Evolutionary conservation across 2,888 invertebrate species (phyloP), one percentile per base, ranked within the genome.

Genomic region (Orchesellides sinensis): DNA sequence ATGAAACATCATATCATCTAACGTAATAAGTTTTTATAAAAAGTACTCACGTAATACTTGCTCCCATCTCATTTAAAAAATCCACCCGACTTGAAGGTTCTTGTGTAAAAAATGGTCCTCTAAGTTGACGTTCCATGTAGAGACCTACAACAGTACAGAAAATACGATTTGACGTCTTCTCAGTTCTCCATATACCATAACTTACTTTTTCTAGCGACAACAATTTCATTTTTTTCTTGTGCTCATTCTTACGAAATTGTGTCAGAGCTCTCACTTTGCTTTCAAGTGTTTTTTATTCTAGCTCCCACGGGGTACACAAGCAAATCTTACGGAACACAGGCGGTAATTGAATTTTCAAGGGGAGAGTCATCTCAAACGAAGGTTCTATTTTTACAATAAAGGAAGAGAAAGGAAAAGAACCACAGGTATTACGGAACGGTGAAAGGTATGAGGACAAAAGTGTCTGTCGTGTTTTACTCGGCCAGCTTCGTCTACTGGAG

Each of bases 71-170:
- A 74, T 87, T 87, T 40, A 87, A 83, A 73, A 87, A 87, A 75
- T 87, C 87, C 27, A 87, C 79, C n/a, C 87, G 83, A 70, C 77
- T 86, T 47, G 85, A 83, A 27, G 87, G 87, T 56, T 87, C 87
- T 61, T 83, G 79, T 56, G 83, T 85, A 72, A 87, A 87, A 83
- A 61, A 65, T 65, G 85, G 85, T 56, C 81, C 81, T 78, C 61
- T 73, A 27, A 82, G 81, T 72, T 82, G 83, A 19, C 75, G 83
- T 63, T 77, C 83, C 69, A 74, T 63, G 72, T 68, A 35, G 29
- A 83, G 68, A 66, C 84, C 84, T 85, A 27, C 2, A 66, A 52
- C 59, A 61, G 35, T 29, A 59, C 40, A 75, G 17, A 78, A 61
- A 61, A 61, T n/a, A 61, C n/a, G 6, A 19, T 61, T n/a, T 61